Base-by-base conservation (phyloP, 2,797 vertebrate genomes). In the Australoheros facetus region DNA sequence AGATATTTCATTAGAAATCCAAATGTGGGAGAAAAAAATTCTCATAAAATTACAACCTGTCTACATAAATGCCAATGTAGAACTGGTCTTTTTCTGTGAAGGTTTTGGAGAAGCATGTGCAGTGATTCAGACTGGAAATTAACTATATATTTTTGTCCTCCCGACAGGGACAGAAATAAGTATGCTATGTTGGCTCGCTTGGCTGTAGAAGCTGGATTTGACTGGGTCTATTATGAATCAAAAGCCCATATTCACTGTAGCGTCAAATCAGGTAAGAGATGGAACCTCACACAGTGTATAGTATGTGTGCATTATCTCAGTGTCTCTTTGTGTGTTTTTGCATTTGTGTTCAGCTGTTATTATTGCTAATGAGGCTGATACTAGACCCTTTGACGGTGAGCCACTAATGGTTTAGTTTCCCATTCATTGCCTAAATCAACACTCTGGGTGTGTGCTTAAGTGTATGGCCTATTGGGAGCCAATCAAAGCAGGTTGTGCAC, bases 211-310 rank as follows among this genome's bases (percentile, higher is more conserved):
- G 98, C 98, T 1, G 98, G 98, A 77, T 99, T 99, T 3, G 98
- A 99, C 88, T 99, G 98, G 98, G 98, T 99, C 89, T 97, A 98
- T 94, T 99, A 99, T 0, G 97, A 99, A 88, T 99, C 98, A 89
- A 99, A 99, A 94, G 97, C 96, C 6, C 98, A 99, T 82, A 97
- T 99, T 87, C 98, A 99, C 94, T 99, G 98, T 90, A 99, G 98
- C 0, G 98, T 99, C 89, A 99, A 99, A 90, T 99, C 98, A 93
- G 98, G 98, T 99, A 95, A 90, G 94, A 80, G 3, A 73, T 19
- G n/a, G 32, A 32, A 75, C 10, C 56, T 56, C 81, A 21, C 30
- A 53, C 45, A 69, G 45, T 53, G 45, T 11, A 32, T 45, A 13
- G 26, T 5, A 53, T 82, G 73, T 71, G 56, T 78, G 56, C 56